Percentiles rank a stretch among this genome's conserved stretches.
These are phyloP conservation scores for Tetanocera ferruginea DNA, from an alignment of 2,888 invertebrate species.

Conservation along the genomic window DNA sequence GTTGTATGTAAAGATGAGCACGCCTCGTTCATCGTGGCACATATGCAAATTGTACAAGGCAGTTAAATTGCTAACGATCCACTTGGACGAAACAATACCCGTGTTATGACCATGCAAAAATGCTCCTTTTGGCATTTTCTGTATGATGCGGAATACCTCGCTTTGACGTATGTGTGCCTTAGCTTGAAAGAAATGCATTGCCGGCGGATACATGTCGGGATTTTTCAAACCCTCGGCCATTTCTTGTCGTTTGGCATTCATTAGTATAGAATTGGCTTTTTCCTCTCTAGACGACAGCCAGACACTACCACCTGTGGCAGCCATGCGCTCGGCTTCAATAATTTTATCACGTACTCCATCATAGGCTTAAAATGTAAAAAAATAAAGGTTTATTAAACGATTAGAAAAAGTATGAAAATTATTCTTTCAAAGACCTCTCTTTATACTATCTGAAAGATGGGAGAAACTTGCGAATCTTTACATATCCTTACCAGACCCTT, in stretches of 20 bases:
- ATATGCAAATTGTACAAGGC: constrained; percentile 68
- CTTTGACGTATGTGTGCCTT: constrained; percentile 72
- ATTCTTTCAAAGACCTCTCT: too few species aligned
- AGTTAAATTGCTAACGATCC: constrained; percentile 72
- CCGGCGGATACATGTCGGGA: constrained; percentile 72
- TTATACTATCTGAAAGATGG: too few species aligned
- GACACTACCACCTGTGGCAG: constrained; percentile 64
- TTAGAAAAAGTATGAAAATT: too few species aligned
- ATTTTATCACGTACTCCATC: constrained; percentile 66
- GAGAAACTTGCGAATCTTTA: too few species aligned
- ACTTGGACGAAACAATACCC: constrained; percentile 72
- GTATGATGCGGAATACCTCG: constrained; percentile 74
- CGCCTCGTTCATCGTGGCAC: constrained; percentile 62
- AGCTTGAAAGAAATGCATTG: constrained; percentile 73
- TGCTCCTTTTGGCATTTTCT: constrained; percentile 75
- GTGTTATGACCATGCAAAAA: constrained; percentile 74
- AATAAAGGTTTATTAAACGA: too few species aligned
- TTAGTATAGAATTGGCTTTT: constrained; percentile 67
- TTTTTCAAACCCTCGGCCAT: constrained; percentile 63
- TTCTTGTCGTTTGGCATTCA: constrained; percentile 68
- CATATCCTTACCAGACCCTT: too few species aligned
- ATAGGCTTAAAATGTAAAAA: constrained; percentile 62
- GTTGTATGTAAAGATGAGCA: constrained; percentile 67
- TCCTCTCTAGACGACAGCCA: constrained; percentile 65
- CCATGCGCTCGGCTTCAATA: constrained; percentile 64